phyloP scores from a whole-genome alignment of 2,113 vertebrate species.

The Ranitomeya imitator region DNA sequence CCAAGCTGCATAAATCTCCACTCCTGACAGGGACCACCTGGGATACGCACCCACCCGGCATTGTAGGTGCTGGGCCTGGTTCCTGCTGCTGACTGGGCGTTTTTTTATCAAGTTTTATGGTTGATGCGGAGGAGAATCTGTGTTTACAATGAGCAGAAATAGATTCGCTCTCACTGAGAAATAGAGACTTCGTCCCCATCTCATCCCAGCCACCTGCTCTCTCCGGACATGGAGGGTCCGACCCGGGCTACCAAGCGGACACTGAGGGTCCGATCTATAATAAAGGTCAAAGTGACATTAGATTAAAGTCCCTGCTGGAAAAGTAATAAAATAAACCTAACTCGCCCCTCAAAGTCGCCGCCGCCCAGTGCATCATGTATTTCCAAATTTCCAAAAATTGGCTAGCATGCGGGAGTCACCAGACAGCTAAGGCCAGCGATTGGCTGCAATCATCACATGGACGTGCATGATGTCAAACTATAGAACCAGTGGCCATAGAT shows the following conservation, averaged over 20 bases:
- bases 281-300: too few species aligned
- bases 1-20: slow-evolving; percentile 69
- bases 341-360: too few species aligned
- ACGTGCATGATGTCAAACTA: too few species aligned
- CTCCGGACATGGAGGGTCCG: neutral
- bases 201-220: slow-evolving; percentile 5
- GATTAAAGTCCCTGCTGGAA: too few species aligned
- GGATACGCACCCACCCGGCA: slow-evolving; percentile 59
- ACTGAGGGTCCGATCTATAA: too few species aligned
- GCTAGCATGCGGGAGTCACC: too few species aligned
- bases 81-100: slow-evolving; percentile 65
- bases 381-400: too few species aligned
- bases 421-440: too few species aligned
- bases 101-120: slow-evolving; percentile 61
- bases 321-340: too few species aligned
- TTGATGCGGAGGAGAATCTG: slow-evolving; percentile 60
- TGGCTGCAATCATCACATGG: too few species aligned
- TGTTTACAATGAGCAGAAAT: slow-evolving; percentile 62
- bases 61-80: slow-evolving; percentile 59
- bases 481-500: too few species aligned
- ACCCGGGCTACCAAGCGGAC: neutral
- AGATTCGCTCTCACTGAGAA: slow-evolving; percentile 30
- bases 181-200: neutral
- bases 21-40: slow-evolving; percentile 72
- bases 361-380: too few species aligned